phyloP scores from a whole-genome alignment of 1,140 invertebrate genomes.

The Sesamia nonagrioides region DNA sequence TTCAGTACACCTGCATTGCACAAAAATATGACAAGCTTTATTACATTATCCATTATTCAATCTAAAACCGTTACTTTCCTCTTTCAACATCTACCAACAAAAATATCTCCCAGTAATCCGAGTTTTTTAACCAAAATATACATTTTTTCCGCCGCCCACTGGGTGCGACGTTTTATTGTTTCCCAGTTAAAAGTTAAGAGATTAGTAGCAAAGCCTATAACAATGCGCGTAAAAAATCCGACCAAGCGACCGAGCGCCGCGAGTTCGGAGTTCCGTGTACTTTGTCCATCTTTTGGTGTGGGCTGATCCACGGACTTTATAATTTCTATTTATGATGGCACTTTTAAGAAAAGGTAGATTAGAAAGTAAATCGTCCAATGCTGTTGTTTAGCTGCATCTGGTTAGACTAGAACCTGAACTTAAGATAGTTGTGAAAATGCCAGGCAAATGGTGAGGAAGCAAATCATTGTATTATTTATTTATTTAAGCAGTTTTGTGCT shows the following conservation, averaged over 20 bases:
- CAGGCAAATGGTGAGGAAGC: no score
- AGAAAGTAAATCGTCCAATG: no score
- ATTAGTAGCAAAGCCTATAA: slow-evolving; percentile 74
- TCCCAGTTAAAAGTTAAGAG: slow-evolving; percentile 75
- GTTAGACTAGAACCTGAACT: no score
- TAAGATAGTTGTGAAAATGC: no score
- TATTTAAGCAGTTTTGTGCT: no score
- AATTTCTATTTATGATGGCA: not conserved
- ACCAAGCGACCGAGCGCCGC: slow-evolving; percentile 13
- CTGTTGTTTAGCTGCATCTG: no score
- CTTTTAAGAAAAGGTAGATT: no score
- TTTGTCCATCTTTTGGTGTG: not conserved
- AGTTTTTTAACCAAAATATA: slow-evolving; percentile 34
- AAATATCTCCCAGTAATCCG: slow-evolving; percentile 11
- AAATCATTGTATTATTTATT: no score
- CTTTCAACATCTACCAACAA: slow-evolving; percentile 5
- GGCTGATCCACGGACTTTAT: not conserved
- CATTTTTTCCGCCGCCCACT: slow-evolving; percentile 26
- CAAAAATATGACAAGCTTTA: no score
- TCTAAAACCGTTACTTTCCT: not conserved
- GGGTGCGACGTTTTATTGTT: slow-evolving; percentile 70
- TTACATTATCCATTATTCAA: not conserved
- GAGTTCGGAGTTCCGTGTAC: slow-evolving; percentile 17
- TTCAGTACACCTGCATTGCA: no score
- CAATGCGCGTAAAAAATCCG: slow-evolving; percentile 64